These are phyloP conservation scores for Corythornis vintsioides DNA, from an alignment of 2,113 vertebrate species.

Conservation along the genomic window DNA sequence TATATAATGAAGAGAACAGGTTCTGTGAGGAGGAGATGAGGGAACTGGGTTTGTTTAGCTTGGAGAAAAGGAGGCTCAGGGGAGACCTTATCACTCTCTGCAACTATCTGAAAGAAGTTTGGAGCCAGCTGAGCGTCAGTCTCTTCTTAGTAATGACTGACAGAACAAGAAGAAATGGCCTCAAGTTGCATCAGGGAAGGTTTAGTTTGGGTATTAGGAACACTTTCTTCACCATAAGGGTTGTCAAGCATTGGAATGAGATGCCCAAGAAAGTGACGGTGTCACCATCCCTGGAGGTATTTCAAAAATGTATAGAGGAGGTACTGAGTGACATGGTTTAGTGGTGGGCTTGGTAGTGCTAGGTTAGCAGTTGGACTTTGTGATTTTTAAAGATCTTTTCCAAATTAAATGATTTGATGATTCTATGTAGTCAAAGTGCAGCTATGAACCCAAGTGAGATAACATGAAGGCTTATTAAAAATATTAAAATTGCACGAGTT, in stretches of 20 bases:
- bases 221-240: neutral
- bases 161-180: too few relatives aligned
- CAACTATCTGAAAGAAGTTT: neutral
- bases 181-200: neutral
- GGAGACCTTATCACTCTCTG: neutral
- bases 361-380: neutral
- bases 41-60: neutral
- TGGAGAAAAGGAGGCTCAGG: neutral
- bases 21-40: neutral
- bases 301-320: neutral
- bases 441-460: neutral
- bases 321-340: neutral
- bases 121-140: neutral
- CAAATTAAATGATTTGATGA: neutral
- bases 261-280: neutral
- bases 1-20: neutral
- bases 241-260: neutral
- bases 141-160: neutral
- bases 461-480: neutral
- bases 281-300: neutral
- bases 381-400: neutral
- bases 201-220: neutral
- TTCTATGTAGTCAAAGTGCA: neutral
- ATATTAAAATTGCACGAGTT: neutral
- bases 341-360: neutral